These are phyloP conservation scores for Cordylochernes scorpioides DNA, from an alignment of 2,888 invertebrate species.

Conservation along the genomic window DNA sequence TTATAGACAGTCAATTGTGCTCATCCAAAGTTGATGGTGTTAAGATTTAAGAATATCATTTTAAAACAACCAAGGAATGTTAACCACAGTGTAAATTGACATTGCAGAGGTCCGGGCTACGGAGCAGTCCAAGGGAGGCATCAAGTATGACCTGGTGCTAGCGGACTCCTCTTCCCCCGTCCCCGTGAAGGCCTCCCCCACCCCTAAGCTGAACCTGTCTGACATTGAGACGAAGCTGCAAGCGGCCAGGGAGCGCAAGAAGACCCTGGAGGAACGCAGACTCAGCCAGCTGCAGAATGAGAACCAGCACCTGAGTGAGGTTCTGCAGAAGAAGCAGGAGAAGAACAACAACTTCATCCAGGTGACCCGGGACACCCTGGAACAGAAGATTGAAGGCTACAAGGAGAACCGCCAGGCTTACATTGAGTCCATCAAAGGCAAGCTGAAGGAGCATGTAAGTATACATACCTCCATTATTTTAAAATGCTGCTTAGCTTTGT, in stretches of 20 bases:
- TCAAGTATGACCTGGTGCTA: conserved; percentile 70
- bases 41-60: no score
- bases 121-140: conserved; percentile 52
- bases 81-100: no score
- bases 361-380: conserved; percentile 59
- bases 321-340: conserved; percentile 61
- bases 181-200: conserved; percentile 19
- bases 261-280: conserved; percentile 53
- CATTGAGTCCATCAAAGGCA: conserved; percentile 60
- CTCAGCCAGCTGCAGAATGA: conserved; percentile 38
- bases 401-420: conserved; percentile 74
- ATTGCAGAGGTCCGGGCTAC: conserved; percentile 11
- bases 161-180: conserved; percentile 39
- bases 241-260: conserved; percentile 73
- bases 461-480: no score
- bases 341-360: conserved; percentile 56
- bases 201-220: conserved; percentile 33
- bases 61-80: no score
- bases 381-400: conserved; percentile 67
- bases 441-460: conserved; percentile 50
- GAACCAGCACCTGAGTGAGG: conserved; percentile 63
- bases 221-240: conserved; percentile 73
- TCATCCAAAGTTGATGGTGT: no score
- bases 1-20: no score
- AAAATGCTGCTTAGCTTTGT: no score